Conservation (phyloP, 2,888 invertebrate species). For the Villa cingulata region DNA sequence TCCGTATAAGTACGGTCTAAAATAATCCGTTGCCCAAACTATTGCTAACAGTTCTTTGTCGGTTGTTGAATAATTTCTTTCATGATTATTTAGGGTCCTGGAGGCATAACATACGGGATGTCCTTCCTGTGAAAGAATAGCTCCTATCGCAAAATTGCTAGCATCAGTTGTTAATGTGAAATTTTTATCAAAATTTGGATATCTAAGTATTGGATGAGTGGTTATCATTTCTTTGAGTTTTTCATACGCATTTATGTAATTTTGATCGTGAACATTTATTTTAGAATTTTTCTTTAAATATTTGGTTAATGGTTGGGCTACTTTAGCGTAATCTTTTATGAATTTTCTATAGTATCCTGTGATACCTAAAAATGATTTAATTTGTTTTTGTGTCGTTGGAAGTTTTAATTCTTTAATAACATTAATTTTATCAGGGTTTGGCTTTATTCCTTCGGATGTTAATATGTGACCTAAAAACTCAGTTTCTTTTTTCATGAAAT, state of each 20-base stretch:
- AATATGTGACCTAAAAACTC: too few relatives aligned
- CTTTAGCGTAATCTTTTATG: too few relatives aligned
- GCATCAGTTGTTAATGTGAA: constrained; percentile 7
- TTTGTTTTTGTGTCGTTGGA: too few relatives aligned
- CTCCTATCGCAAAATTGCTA: constrained; percentile 6
- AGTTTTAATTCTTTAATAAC: too few relatives aligned
- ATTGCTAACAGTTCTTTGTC: constrained; percentile 7
- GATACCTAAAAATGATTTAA: too few relatives aligned
- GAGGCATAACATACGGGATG: constrained; percentile 3
- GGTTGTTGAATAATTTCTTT: constrained; percentile 1
- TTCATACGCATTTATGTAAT: constrained; percentile 12
- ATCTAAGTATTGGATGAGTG: constrained; percentile 5
- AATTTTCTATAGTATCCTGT: too few relatives aligned
- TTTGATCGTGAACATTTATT: constrained; percentile 11
- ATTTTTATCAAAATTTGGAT: constrained; percentile 7
- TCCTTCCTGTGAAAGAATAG: constrained; percentile 4
- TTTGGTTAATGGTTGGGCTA: constrained; percentile 2
- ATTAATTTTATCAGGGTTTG: too few relatives aligned
- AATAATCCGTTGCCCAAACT: constrained; percentile 6
- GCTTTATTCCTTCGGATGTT: too few relatives aligned
- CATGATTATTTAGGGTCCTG: constrained; percentile 3
- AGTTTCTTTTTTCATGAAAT: too few relatives aligned
- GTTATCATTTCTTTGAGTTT: constrained; percentile 7
- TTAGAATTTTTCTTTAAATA: constrained; percentile 3
- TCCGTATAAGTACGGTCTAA: constrained; percentile 3